Evolutionary conservation across 2,888 invertebrate genomes (phyloP), one percentile per base, ranked within the genome.

Genomic region (Alsophila aescularia): DNA sequence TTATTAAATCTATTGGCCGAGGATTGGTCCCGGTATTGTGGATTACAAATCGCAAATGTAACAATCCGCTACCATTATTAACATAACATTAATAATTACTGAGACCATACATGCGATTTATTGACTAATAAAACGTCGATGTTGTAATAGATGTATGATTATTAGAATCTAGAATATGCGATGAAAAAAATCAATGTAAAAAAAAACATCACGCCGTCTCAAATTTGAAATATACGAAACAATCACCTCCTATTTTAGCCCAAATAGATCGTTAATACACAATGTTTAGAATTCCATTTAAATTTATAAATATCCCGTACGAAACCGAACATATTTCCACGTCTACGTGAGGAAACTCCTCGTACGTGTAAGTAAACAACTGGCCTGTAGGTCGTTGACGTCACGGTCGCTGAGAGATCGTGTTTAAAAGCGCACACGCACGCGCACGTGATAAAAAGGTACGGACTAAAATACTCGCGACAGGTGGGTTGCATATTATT

Each of bases 261-360:
- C n/a, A 32, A 35, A 35, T 35, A 2, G 15, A 16, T 16, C 16
- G 35, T 35, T 15, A 35, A 0, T 13, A 24, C 39, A 13, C 13
- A 12, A 24, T 24, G 39, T 39, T 24, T 39, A 16, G 1, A 14
- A 4, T n/a, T 13, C 12, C 5, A 2, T 29, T 29, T 13, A 8
- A 24, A 39, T 39, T 39, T 39, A 39, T 18, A 37, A 37, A 37
- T 37, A 37, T 37, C 13, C 0, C 21, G 24, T 39, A 10, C 13
- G 16, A 37, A 18, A 16, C 9, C 2, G 13, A 13, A 39, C 7
- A 6, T 36, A 36, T 36, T 36, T 16, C 36, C 36, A 36, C 16
- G 40, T 27, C 14, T 14, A 27, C 40, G 40, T 27, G 40, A 42
- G 42, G 42, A 42, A 42, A 42, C 42, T 24, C 42, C 42, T 42